Percentiles rank a stretch among this genome's conserved stretches.
phyloP scores from a whole-genome alignment of 1,140 invertebrate genomes.

The Papilio dardanus region DNA sequence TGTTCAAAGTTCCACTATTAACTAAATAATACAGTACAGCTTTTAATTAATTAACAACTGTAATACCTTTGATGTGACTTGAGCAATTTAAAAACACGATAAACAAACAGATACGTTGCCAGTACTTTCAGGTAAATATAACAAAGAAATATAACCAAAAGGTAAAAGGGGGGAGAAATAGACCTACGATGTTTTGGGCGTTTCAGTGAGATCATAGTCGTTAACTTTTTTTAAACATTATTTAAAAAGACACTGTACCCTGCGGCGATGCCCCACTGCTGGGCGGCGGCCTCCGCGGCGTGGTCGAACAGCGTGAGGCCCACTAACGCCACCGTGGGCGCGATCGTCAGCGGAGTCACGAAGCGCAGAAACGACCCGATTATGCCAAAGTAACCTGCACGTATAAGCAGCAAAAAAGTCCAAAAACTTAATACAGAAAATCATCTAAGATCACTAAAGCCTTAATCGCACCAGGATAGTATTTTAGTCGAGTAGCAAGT shows the following conservation, averaged over 20 bases:
- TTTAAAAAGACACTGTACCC: conserved; percentile 83
- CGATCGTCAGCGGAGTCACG: conserved; percentile 91
- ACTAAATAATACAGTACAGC: background rate
- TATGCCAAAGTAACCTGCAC: conserved; percentile 84
- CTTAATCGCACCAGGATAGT: too few species aligned
- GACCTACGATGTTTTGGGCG: too few species aligned
- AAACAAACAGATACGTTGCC: too few species aligned
- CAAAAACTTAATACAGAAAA: too few species aligned
- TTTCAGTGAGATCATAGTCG: too few species aligned
- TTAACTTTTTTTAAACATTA: too few species aligned
- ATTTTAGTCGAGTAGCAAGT: too few species aligned
- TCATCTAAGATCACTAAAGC: too few species aligned
- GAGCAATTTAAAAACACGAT: background rate
- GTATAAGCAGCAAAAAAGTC: too few species aligned
- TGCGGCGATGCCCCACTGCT: conserved; percentile 91
- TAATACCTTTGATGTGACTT: background rate
- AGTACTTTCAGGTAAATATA: too few species aligned
- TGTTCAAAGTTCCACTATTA: background rate
- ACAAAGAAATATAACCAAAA: too few species aligned
- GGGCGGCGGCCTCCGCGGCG: conserved; percentile 88
- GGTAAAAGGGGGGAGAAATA: too few species aligned
- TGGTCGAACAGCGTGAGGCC: conserved; percentile 91
- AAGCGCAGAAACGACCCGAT: conserved; percentile 88
- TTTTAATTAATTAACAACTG: background rate
- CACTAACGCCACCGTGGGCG: conserved; percentile 90